Percentiles rank a stretch among this genome's conserved stretches.
phyloP scores from a whole-genome alignment of 2,888 invertebrate species.

The Choristoneura rosaceana region DNA sequence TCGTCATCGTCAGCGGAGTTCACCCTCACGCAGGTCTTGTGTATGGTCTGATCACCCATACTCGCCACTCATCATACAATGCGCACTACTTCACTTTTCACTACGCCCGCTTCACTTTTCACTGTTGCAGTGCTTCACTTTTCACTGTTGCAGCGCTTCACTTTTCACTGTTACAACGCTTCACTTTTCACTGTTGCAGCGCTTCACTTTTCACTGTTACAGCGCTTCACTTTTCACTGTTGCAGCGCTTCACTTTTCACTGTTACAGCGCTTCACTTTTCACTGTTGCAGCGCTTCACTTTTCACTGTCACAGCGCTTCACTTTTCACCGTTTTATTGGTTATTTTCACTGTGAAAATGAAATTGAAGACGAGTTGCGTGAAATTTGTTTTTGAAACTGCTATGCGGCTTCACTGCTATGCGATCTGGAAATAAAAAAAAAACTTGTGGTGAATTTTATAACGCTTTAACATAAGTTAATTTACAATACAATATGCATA shows the following conservation, averaged over 20 bases:
- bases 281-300: not conserved
- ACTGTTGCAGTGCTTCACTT: not conserved
- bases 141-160: not conserved
- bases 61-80: constrained; percentile 71
- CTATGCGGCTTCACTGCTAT: too few relatives aligned
- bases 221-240: too few relatives aligned
- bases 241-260: constrained; percentile 11
- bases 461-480: too few relatives aligned
- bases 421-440: constrained; percentile 5
- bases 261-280: not conserved
- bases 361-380: too few relatives aligned
- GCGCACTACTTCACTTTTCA: constrained; percentile 44
- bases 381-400: too few relatives aligned
- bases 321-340: too few relatives aligned
- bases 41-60: constrained; percentile 78
- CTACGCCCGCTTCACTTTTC: constrained; percentile 14
- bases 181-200: not conserved
- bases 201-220: too few relatives aligned
- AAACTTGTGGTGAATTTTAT: not conserved
- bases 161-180: constrained; percentile 9
- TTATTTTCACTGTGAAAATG: too few relatives aligned
- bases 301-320: too few relatives aligned
- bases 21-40: constrained; percentile 80
- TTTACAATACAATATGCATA: too few relatives aligned
- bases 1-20: constrained; percentile 78